Evolutionary conservation across 2,888 invertebrate species (phyloP).

Genomic region (Macaria notata): DNA sequence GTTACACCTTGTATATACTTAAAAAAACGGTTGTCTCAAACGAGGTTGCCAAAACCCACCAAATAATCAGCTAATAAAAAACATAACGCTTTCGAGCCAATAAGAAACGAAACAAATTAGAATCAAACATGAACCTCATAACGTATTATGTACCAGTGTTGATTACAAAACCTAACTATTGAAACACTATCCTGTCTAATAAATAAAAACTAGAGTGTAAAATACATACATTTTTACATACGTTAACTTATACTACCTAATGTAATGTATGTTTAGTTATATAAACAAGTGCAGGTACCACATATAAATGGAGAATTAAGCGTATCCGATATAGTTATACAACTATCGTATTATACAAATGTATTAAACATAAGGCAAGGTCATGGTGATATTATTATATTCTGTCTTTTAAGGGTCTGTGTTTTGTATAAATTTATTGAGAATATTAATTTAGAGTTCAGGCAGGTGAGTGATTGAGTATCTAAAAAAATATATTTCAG

Average conservation of each 20-base stretch:
- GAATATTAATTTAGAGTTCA: no score
- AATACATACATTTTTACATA: slow-evolving; percentile 52
- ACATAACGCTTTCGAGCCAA: no score
- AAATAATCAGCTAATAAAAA: no score
- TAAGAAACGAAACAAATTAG: no score
- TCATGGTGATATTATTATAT: background rate
- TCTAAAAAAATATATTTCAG: no score
- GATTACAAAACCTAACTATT: slow-evolving; percentile 2
- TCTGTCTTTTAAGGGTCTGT: background rate
- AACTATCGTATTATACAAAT: slow-evolving; percentile 23
- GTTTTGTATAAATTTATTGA: no score
- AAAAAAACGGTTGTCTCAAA: no score
- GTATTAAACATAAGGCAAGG: slow-evolving; percentile 23
- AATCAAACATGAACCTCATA: no score
- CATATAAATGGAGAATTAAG: slow-evolving; percentile 63
- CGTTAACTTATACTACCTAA: slow-evolving; percentile 53
- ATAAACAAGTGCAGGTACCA: slow-evolving; percentile 70
- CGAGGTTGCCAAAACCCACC: no score
- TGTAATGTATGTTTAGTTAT: slow-evolving; percentile 54
- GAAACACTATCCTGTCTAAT: slow-evolving; percentile 46
- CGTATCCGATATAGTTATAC: slow-evolving; percentile 45
- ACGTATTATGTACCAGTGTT: background rate
- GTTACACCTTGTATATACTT: no score
- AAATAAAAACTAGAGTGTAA: slow-evolving; percentile 68
- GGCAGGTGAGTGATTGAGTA: no score